These are phyloP conservation scores for Grammomys dolichurus DNA, from an alignment of 2,113 vertebrate species.

Conservation along the genomic window DNA sequence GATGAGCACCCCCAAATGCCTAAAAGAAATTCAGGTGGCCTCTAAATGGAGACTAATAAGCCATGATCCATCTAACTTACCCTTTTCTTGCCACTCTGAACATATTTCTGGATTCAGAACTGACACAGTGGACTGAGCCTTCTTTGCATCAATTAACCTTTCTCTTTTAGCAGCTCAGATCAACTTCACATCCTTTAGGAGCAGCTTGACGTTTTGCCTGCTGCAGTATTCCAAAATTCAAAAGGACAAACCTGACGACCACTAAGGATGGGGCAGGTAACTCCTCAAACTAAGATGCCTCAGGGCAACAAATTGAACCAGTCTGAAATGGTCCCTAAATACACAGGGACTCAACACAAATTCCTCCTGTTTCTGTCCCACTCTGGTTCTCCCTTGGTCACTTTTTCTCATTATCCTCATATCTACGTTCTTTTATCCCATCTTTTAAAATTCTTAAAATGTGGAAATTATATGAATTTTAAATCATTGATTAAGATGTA, in stretches of 20 bases:
- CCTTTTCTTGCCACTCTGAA: background rate
- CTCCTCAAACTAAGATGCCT: background rate
- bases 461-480: constrained; percentile 47
- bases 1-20: background rate
- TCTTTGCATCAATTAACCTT: background rate
- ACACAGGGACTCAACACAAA: background rate
- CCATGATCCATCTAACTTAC: background rate
- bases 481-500: constrained; percentile 19
- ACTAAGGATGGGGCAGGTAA: background rate
- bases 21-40: background rate
- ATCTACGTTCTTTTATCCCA: background rate
- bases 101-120: background rate
- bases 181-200: background rate
- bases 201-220: background rate
- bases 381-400: background rate
- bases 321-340: background rate
- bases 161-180: background rate
- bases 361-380: background rate
- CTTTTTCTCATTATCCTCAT: background rate
- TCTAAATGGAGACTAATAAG: background rate
- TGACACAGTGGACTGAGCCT: background rate
- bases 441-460: constrained; percentile 19
- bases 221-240: too few relatives aligned
- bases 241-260: background rate
- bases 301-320: background rate